Percentiles rank a stretch among this genome's conserved stretches.
Conservation (phyloP, 2,888 invertebrate genomes). For the Punctoribates punctum region DNA sequence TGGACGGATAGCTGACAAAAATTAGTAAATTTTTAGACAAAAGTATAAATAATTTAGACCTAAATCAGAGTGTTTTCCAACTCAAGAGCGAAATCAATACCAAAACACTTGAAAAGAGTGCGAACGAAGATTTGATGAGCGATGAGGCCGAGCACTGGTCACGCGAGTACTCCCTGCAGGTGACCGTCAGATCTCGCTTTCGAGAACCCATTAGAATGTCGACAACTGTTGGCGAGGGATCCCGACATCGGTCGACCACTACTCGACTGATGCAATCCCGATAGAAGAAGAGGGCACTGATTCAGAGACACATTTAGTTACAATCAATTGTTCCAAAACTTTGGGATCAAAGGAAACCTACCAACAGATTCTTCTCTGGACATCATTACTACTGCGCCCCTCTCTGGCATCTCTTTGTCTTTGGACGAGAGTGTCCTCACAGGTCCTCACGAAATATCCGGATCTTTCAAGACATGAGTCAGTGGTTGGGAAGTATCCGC, state of each 20-base stretch:
- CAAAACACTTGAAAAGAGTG: constrained; percentile 1
- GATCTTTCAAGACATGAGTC: constrained; percentile 34
- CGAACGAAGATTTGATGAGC: constrained; percentile 6
- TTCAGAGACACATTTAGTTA: not conserved
- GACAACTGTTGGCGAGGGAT: constrained; percentile 37
- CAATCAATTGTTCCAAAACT: not conserved
- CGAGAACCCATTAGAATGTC: constrained; percentile 43
- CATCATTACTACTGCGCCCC: constrained; percentile 40
- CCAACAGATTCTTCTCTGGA: constrained; percentile 45
- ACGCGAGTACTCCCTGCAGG: constrained; percentile 39
- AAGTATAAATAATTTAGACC: too few relatives aligned
- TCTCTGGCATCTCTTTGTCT: constrained; percentile 43
- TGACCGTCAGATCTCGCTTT: constrained; percentile 40
- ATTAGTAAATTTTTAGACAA: too few relatives aligned
- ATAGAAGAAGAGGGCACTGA: constrained; percentile 42
- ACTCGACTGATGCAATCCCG: constrained; percentile 44
- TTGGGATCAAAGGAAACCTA: constrained; percentile 16
- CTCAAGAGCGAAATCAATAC: constrained; percentile 1
- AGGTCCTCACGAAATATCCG: constrained; percentile 30
- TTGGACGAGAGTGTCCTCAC: constrained; percentile 41
- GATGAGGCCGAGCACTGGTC: constrained; percentile 42
- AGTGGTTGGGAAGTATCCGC: constrained; percentile 17
- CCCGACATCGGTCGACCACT: constrained; percentile 42
- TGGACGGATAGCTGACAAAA: too few relatives aligned
- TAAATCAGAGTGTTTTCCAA: too few relatives aligned